Conservation (phyloP, 2,797 vertebrate species). For the Rousettus madagascariensis region DNA sequence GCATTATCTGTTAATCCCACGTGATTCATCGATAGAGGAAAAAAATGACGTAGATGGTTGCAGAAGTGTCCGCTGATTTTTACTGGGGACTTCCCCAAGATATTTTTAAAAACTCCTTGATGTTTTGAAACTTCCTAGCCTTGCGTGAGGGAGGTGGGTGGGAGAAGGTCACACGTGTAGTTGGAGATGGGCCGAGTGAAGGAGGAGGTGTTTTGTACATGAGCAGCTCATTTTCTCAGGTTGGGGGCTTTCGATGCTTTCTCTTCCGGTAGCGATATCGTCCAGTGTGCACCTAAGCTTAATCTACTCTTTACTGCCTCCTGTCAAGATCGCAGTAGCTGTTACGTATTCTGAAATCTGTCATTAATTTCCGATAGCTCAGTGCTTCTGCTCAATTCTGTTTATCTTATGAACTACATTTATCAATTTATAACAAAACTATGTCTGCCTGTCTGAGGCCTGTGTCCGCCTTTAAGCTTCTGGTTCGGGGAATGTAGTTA, state of each 20-base stretch:
- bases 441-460: not conserved
- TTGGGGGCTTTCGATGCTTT: not conserved
- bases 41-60: not conserved
- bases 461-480: not conserved
- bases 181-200: too few species aligned
- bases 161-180: fast-evolving
- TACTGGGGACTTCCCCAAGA: not conserved
- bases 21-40: not conserved
- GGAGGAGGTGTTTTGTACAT: fast-evolving
- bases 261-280: fast-evolving
- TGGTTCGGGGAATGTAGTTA: not conserved
- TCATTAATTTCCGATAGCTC: not conserved
- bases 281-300: too few species aligned
- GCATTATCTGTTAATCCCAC: not conserved
- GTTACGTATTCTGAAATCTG: not conserved
- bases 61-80: not conserved
- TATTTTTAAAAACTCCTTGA: not conserved
- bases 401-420: not conserved
- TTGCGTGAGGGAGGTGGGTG: not conserved
- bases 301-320: not conserved
- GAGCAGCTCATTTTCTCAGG: not conserved
- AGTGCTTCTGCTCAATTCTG: not conserved
- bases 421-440: not conserved
- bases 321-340: not conserved
- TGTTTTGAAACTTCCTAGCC: not conserved